phyloP scores from a whole-genome alignment of 2,797 vertebrate genomes.

The Eulemur albifrons region DNA sequence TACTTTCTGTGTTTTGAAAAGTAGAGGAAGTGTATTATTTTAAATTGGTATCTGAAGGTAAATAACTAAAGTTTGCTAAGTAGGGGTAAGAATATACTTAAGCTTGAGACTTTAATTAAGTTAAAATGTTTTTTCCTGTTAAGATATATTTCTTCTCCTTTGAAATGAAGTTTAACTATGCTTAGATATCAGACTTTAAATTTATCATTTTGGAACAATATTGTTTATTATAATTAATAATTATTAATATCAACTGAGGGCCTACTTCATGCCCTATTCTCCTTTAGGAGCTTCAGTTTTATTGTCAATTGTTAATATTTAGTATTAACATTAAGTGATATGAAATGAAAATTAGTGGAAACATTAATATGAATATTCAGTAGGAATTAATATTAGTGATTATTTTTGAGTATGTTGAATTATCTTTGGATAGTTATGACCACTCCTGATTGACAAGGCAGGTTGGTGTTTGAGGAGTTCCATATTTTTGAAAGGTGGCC shows the following conservation, averaged over 20 bases:
- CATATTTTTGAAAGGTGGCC: background rate
- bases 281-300: background rate
- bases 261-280: background rate
- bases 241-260: background rate
- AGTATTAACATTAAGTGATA: background rate
- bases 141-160: background rate
- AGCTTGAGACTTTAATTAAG: background rate
- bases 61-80: background rate
- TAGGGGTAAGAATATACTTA: background rate
- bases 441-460: background rate
- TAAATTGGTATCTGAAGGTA: background rate
- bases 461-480: background rate
- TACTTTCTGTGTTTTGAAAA: background rate
- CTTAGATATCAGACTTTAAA: background rate
- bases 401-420: background rate
- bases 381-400: background rate
- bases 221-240: background rate
- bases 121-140: background rate
- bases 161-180: background rate
- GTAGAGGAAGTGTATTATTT: background rate
- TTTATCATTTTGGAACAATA: background rate
- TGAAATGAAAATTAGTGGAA: background rate
- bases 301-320: background rate
- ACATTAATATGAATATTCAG: background rate
- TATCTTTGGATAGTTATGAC: background rate